phyloP scores from a whole-genome alignment of 2,888 invertebrate species.

The Meteorus colon region DNA sequence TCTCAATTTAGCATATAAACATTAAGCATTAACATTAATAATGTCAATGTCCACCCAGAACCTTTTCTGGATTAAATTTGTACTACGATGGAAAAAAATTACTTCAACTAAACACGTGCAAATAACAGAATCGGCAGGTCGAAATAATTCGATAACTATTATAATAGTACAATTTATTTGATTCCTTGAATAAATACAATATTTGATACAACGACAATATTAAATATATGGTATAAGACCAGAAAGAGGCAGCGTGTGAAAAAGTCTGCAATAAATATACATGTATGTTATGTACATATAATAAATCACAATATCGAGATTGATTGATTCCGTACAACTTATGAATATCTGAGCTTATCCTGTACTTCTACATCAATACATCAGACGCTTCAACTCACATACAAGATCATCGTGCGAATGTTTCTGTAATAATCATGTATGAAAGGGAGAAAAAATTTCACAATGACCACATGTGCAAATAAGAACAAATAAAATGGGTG shows the following conservation, averaged over 20 bases:
- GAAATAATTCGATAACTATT: background rate
- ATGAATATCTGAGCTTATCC: background rate
- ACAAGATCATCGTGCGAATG: background rate
- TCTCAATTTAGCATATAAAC: no score
- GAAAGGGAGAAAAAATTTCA: background rate
- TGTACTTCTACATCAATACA: background rate
- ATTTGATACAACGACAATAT: constrained; percentile 17
- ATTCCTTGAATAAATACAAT: constrained; percentile 12
- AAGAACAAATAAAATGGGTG: background rate
- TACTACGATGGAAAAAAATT: no score
- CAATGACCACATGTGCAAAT: background rate
- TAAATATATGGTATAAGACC: constrained; percentile 48
- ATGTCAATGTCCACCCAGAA: no score
- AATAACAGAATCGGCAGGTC: background rate
- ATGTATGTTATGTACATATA: constrained; percentile 12
- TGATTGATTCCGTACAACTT: constrained; percentile 1
- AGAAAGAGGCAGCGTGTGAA: constrained; percentile 43
- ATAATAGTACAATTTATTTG: background rate
- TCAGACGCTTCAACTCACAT: background rate
- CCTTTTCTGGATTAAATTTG: no score
- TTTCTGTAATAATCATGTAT: background rate
- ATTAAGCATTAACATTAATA: no score
- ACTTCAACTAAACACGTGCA: no score
- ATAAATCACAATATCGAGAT: constrained; percentile 2
- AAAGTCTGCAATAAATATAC: constrained; percentile 17